Conservation (phyloP, 2,113 vertebrate genomes). For the Dasyurus viverrinus region DNA sequence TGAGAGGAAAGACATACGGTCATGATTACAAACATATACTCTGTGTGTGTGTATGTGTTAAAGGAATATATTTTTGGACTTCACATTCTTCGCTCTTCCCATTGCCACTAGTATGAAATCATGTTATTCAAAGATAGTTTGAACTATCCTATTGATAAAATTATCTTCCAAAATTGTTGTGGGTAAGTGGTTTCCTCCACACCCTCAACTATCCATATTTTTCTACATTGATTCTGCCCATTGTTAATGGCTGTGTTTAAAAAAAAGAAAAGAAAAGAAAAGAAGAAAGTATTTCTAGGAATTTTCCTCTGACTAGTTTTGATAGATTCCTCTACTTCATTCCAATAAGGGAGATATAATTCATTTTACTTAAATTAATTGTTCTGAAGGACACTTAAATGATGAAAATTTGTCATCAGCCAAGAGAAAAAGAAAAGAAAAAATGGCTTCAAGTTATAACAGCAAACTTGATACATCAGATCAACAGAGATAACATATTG, state of each 20-base stretch:
- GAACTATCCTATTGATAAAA: neutral
- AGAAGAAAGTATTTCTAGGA: slow-evolving; percentile 67
- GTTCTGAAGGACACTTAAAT: slow-evolving; percentile 59
- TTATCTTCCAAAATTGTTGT: slow-evolving; percentile 30
- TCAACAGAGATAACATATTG: slow-evolving; percentile 73
- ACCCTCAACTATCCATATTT: slow-evolving; percentile 57
- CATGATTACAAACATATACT: neutral
- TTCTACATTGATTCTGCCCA: slow-evolving; percentile 59
- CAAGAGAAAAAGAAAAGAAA: slow-evolving; percentile 61
- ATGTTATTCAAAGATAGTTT: slow-evolving; percentile 27
- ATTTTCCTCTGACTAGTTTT: slow-evolving; percentile 76
- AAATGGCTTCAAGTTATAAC: slow-evolving; percentile 34
- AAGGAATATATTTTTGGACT: neutral
- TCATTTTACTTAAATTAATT: slow-evolving; percentile 70
- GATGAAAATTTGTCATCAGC: slow-evolving; percentile 62
- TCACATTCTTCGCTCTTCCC: slow-evolving; percentile 4
- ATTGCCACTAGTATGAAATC: slow-evolving; percentile 45
- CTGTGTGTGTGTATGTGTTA: neutral
- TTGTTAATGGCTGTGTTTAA: slow-evolving; percentile 72
- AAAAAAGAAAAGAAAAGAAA: neutral
- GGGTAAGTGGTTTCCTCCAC: slow-evolving; percentile 60
- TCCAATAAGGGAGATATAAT: slow-evolving; percentile 71
- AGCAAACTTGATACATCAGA: slow-evolving; percentile 34
- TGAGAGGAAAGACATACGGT: neutral
- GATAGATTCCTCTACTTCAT: slow-evolving; percentile 75